Evolutionary conservation across 2,797 vertebrate species (phyloP).

Genomic region (Mastacembelus armatus): DNA sequence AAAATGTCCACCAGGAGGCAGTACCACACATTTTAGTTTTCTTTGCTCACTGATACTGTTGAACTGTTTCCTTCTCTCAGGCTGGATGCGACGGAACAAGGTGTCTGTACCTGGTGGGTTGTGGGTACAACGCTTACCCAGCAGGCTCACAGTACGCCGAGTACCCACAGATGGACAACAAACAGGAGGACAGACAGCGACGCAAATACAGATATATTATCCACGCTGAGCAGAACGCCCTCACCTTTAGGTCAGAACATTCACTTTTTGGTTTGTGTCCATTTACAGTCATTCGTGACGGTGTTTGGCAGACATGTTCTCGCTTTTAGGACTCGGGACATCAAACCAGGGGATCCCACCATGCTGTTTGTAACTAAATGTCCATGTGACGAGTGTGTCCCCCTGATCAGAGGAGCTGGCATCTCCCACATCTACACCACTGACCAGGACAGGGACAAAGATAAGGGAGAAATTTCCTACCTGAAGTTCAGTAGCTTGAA

Average conservation of each 20-base stretch:
- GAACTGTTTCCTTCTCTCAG: constrained; percentile 65
- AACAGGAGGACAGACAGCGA: constrained; percentile 91
- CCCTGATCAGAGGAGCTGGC: constrained; percentile 92
- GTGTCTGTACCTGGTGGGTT: constrained; percentile 89
- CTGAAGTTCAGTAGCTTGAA: constrained; percentile 88
- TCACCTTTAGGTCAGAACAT: constrained; percentile 91
- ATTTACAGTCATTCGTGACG: not conserved
- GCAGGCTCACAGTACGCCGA: constrained; percentile 92
- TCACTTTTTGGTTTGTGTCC: not conserved
- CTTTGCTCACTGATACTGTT: no score
- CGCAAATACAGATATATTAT: constrained; percentile 95
- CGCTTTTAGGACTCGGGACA: constrained; percentile 86
- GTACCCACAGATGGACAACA: constrained; percentile 94
- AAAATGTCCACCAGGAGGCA: no score
- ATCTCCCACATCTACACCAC: constrained; percentile 94
- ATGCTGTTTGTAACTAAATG: constrained; percentile 97
- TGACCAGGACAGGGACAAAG: constrained; percentile 91
- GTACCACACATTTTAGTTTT: no score
- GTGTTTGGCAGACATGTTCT: not conserved
- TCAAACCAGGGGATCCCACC: constrained; percentile 87
- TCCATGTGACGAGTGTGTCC: constrained; percentile 95
- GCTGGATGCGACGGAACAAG: constrained; percentile 88
- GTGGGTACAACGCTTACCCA: constrained; percentile 96
- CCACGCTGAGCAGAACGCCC: constrained; percentile 95
- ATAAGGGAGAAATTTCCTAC: constrained; percentile 96